phyloP scores from a whole-genome alignment of 2,113 vertebrate species.

The Caranx ignobilis region DNA sequence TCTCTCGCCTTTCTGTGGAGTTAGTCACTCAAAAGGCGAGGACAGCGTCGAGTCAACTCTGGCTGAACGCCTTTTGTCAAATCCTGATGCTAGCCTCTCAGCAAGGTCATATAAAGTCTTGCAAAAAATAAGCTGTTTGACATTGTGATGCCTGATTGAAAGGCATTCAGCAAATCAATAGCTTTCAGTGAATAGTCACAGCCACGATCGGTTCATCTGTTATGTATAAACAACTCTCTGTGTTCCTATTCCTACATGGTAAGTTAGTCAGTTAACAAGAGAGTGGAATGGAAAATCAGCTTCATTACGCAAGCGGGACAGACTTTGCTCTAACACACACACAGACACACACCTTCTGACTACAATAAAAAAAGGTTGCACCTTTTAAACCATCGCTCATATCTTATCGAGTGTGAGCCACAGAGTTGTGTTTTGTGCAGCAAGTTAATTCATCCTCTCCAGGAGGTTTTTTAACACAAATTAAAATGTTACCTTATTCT shows the following conservation, averaged over 20 bases:
- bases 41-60: not conserved
- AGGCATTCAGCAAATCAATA: conserved; percentile 13
- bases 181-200: conserved; percentile 29
- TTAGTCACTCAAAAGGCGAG: conserved; percentile 18
- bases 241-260: conserved; percentile 2
- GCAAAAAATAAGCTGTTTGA: conserved; percentile 38
- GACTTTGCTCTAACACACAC: conserved; percentile 42
- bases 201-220: conserved; percentile 28
- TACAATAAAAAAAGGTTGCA: conserved; percentile 28
- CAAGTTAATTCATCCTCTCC: conserved; percentile 63
- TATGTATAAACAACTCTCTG: conserved; percentile 56
- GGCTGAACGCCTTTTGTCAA: conserved; percentile 12
- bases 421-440: conserved; percentile 38
- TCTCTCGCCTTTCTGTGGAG: conserved; percentile 2
- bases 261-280: conserved; percentile 53
- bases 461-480: conserved; percentile 59
- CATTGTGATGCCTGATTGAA: conserved; percentile 20
- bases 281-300: conserved; percentile 52
- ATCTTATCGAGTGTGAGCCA: conserved; percentile 42
- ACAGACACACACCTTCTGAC: not conserved
- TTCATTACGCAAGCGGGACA: conserved; percentile 29
- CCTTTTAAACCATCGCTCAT: conserved; percentile 16
- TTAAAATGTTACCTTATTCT: conserved; percentile 52
- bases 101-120: conserved; percentile 30
- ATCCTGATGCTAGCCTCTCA: conserved; percentile 10